Base-by-base conservation (phyloP, 2,113 vertebrate species). In the Morone chrysops region DNA sequence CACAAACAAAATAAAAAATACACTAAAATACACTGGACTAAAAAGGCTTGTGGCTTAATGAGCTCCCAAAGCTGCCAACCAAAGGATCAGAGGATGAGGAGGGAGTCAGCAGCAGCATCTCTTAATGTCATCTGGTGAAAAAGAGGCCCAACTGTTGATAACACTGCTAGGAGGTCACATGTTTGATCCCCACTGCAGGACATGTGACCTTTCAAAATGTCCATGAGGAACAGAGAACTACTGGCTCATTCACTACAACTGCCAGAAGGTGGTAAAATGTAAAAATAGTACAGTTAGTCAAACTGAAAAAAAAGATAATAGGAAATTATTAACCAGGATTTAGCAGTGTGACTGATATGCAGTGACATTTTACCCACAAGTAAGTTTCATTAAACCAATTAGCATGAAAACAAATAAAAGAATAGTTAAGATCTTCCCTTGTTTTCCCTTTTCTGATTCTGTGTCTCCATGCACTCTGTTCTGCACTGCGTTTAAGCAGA, bases 121-220 rank as follows among this genome's bases (percentile, higher is more conserved):
- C 70, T 59, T 80, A 69, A 81, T 67, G 48, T 76, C 76, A 81
- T 57, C 76, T 71, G 45, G 31, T 82, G 31, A 77, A 36, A 50
- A 43, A 77, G 67, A 66, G 11, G 60, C 56, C 40, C 25, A 18
- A 57, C 25, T 70, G 78, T 70, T 71, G 65, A 78, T 71, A 53
- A 59, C 40, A 20, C 11, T 1, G 8, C 57, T 59, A 53, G n/a
- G 43, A 82, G 38, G 81, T 83, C 83, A 75, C 72, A 73, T 73
- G 84, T 71, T 59, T 48, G 48, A 65, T 56, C 63, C 56, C 63
- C 57, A 6, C 36, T 81, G 63, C 16, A 65, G 43, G 25, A 76
- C 62, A 25, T 74, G 70, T 73, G 74, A 63, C 62, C 53, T 79
- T 68, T 83, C 3, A 8, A 77, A 75, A 84, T 31, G 36, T 48